A percentile compares a stretch with the other conserved stretches of the same genome.
These are phyloP conservation scores for Suncus etruscus DNA, from an alignment of 2,113 vertebrate genomes.

Conservation along the genomic window DNA sequence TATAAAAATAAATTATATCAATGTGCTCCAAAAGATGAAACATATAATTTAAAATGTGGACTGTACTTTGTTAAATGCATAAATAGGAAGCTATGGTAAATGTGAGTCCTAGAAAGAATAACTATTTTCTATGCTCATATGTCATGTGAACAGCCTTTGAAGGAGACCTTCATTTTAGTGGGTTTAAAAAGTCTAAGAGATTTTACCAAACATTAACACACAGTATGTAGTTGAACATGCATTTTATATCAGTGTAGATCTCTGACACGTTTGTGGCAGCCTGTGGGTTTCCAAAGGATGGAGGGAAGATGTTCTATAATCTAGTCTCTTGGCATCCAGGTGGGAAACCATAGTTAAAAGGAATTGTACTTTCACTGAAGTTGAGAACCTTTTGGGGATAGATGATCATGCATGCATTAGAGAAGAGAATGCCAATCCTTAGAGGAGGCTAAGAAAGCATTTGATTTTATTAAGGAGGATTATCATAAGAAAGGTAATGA, in stretches of 20 bases:
- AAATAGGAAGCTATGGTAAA: slow-evolving; percentile 57
- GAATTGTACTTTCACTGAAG: neutral
- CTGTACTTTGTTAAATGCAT: slow-evolving; percentile 56
- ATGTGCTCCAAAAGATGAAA: slow-evolving; percentile 61
- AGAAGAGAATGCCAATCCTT: neutral
- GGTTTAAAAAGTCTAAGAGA: slow-evolving; percentile 6
- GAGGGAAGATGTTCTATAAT: neutral
- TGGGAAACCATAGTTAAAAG: neutral
- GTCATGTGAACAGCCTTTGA: slow-evolving; percentile 37
- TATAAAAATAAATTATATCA: slow-evolving; percentile 66
- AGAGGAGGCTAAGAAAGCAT: neutral
- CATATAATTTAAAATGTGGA: slow-evolving; percentile 48
- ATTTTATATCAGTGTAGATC: neutral
- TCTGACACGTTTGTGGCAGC: neutral
- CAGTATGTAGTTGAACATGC: neutral
- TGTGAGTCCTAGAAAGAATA: slow-evolving; percentile 28
- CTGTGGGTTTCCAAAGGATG: neutral
- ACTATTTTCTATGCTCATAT: slow-evolving; percentile 59
- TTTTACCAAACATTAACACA: slow-evolving; percentile 29
- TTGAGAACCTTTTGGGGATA: neutral
- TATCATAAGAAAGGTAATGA: neutral
- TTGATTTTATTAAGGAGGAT: slow-evolving; percentile 1
- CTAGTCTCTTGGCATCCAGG: neutral
- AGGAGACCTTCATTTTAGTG: slow-evolving; percentile 58
- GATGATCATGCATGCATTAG: neutral